These are phyloP conservation scores for Dermochelys coriacea DNA, from an alignment of 2,797 vertebrate species.

Conservation along the genomic window DNA sequence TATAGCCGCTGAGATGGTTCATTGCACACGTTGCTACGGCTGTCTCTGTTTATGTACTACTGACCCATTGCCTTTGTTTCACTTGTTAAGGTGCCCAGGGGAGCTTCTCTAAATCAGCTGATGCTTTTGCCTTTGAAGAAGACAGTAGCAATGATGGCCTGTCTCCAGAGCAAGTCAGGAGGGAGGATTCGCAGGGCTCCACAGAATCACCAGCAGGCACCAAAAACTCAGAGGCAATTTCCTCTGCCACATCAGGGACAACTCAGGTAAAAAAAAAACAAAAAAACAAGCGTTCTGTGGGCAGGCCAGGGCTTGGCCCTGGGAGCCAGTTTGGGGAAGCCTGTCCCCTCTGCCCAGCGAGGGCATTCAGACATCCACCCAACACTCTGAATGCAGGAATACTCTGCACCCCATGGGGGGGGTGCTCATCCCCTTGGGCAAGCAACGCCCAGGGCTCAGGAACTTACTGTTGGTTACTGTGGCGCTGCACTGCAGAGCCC, in stretches of 20 bases:
- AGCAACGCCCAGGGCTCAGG: not conserved
- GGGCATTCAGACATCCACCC: not conserved
- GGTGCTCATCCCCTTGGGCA: not conserved
- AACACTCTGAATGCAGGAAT: not conserved
- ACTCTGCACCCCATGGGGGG: not conserved
- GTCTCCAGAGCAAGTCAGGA: constrained; percentile 91
- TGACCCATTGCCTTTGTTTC: not conserved
- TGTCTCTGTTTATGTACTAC: not conserved
- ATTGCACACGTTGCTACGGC: not conserved
- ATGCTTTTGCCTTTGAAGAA: constrained; percentile 95
- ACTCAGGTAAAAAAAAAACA: constrained; percentile 82
- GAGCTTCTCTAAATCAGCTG: constrained; percentile 89
- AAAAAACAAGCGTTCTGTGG: not conserved
- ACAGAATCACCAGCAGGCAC: constrained; percentile 81
- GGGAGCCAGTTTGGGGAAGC: not conserved
- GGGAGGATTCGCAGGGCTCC: constrained; percentile 88
- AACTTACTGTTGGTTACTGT: not conserved
- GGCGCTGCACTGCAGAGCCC: not conserved
- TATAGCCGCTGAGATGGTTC: not conserved
- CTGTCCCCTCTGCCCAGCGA: too few species aligned
- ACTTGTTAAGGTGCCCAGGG: constrained; percentile 85
- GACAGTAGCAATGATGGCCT: constrained; percentile 95
- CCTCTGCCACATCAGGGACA: constrained; percentile 75
- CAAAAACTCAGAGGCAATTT: constrained; percentile 79
- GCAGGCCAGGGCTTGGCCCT: not conserved